Base-by-base conservation (phyloP, 2,113 vertebrate genomes). In the Lasiurus cinereus region DNA sequence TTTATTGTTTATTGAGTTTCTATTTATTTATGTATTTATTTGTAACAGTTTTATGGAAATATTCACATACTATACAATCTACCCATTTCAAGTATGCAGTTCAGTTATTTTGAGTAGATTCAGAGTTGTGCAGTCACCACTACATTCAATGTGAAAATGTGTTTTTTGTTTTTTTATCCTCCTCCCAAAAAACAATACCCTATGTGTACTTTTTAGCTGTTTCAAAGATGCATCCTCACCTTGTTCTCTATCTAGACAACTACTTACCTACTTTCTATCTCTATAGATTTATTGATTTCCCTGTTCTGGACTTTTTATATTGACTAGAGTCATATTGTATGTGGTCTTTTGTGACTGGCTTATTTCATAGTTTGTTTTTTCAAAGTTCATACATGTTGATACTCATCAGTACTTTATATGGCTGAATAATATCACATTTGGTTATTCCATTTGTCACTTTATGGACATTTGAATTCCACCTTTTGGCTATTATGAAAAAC, bases 401-500 rank as follows among this genome's bases (percentile, higher is more conserved):
- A 62, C 6, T 33, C 50, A 27, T 77, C 31, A 29, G 22, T 36
- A 77, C n/a, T 77, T 89, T 85, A 73, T 89, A 11, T 90, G 67
- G 31, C 73, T 78, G 1, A 67, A 4, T 83, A 87, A 59, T 59
- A 22, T 13, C 64, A 84, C 27, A 69, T 31, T 69, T 80, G 6
- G 15, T 67, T 89, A 72, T 91, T 66, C 13, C 24, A 33, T 73
- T 84, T 54, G 33, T 77, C 29, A 31, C 7, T 62, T 76, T 46
- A 18, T 54, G 14, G 52, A 33, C 56, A 87, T 80, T 89, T 79
- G 66, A 21, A 29, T 88, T 83, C 22, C 5, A 8, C 19, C 22
- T 88, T 95, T 83, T 84, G 72, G 46, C 83, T 79, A 48, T 88
- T 84, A 73, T 36, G 46, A 78, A 10, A 87, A 76, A 77, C 29